Evolutionary conservation across 2,113 vertebrate genomes (phyloP).

Genomic region (Hemiscyllium ocellatum): DNA sequence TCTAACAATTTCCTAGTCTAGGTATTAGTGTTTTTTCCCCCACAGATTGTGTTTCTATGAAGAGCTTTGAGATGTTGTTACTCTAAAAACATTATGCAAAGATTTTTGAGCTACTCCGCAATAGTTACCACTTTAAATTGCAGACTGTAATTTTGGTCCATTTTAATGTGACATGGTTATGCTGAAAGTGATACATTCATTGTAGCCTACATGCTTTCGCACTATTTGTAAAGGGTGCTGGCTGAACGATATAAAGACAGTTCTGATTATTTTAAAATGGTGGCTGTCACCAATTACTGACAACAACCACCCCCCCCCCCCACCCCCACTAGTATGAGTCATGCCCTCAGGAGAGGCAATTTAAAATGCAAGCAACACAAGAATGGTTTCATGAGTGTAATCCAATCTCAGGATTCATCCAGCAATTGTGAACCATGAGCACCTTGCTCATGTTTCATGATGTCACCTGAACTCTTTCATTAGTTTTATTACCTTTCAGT

Average conservation of each 20-base stretch:
- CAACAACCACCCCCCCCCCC: background rate
- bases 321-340: background rate
- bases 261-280: background rate
- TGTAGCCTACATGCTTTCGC: background rate
- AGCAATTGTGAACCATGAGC: background rate
- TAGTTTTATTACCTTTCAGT: conserved; percentile 5
- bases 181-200: background rate
- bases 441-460: background rate
- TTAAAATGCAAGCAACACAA: background rate
- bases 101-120: background rate
- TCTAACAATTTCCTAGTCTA: background rate
- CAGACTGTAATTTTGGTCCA: background rate
- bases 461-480: conserved; percentile 30
- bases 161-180: background rate
- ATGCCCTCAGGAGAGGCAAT: background rate
- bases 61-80: background rate
- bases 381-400: background rate
- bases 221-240: background rate
- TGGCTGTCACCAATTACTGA: background rate
- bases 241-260: background rate
- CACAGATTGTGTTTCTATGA: background rate
- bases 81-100: background rate
- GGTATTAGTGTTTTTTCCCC: background rate
- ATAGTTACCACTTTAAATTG: background rate
- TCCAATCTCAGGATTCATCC: background rate